These are phyloP conservation scores for Morpho helenor DNA, from an alignment of 2,888 invertebrate genomes.

Conservation along the genomic window DNA sequence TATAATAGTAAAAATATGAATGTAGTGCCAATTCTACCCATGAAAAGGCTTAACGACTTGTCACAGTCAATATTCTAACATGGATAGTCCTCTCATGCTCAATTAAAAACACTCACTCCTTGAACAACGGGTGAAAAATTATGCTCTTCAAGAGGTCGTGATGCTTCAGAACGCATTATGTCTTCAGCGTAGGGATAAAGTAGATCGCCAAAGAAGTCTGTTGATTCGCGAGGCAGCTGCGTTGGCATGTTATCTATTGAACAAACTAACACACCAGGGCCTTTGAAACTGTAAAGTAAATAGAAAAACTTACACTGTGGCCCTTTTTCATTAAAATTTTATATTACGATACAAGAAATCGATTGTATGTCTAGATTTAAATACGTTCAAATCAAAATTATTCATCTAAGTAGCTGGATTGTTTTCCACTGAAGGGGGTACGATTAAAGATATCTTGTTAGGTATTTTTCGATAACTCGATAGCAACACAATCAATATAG, in stretches of 20 bases:
- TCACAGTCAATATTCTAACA: background rate
- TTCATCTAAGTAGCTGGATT: too few relatives aligned
- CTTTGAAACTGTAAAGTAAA: conserved; percentile 85
- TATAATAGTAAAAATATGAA: too few relatives aligned
- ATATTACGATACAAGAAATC: too few relatives aligned
- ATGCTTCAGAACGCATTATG: conserved; percentile 92
- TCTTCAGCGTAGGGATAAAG: conserved; percentile 93
- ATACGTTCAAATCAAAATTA: too few relatives aligned
- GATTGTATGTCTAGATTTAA: too few relatives aligned
- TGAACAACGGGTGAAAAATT: conserved; percentile 85
- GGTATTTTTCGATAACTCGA: too few relatives aligned
- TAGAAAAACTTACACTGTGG: background rate
- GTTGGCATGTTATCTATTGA: conserved; percentile 99
- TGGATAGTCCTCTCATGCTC: background rate
- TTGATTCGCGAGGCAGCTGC: conserved; percentile 97
- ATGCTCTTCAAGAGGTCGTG: conserved; percentile 87
- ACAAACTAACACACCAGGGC: conserved; percentile 98
- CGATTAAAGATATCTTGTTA: too few relatives aligned
- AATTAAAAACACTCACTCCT: conserved; percentile 68
- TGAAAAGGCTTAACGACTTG: too few relatives aligned
- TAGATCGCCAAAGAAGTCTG: conserved; percentile 97
- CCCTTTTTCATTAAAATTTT: too few relatives aligned
- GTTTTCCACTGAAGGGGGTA: too few relatives aligned
- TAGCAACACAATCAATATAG: too few relatives aligned
- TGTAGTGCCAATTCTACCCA: too few relatives aligned